A percentile compares a stretch with the other conserved stretches of the same genome.
Conservation (phyloP, 37 sponge, comb jelly and placozoan genomes). For the Trichoplax adhaerens region DNA sequence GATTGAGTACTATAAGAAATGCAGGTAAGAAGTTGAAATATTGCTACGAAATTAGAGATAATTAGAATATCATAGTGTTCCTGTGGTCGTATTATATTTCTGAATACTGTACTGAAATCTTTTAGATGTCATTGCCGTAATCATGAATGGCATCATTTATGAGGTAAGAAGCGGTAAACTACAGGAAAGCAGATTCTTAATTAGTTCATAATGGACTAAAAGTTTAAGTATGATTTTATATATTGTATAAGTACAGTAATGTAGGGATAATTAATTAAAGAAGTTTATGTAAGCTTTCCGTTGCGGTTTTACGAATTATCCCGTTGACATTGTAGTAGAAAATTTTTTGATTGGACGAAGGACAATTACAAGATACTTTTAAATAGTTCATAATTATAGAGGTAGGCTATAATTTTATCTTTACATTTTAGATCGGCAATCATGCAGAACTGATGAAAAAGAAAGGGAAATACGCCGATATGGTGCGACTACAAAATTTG, state of each 20-base stretch:
- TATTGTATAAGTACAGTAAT: too few species aligned
- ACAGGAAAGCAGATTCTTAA: background rate
- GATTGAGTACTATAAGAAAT: conserved; percentile 66
- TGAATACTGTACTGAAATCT: background rate
- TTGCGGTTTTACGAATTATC: background rate
- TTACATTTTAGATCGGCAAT: conserved; percentile 34
- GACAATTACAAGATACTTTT: too few species aligned
- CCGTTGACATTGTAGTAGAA: background rate
- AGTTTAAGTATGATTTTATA: too few species aligned
- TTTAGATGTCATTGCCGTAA: too few species aligned
- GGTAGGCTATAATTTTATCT: background rate
- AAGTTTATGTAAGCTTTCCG: background rate
- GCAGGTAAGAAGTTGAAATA: conserved; percentile 39
- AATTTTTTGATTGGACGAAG: background rate
- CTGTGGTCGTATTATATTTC: background rate
- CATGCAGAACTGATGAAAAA: conserved; percentile 37
- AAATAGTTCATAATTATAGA: too few species aligned
- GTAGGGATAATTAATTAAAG: background rate
- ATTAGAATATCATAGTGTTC: conserved; percentile 46
- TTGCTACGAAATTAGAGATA: conserved; percentile 35
- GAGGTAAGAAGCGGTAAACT: background rate
- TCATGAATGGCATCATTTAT: background rate
- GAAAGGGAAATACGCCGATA: conserved; percentile 39
- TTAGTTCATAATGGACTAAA: too few species aligned
- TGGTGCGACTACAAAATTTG: conserved; percentile 43